phyloP scores from a whole-genome alignment of 1,140 invertebrate species.

The Fopius arisanus region DNA sequence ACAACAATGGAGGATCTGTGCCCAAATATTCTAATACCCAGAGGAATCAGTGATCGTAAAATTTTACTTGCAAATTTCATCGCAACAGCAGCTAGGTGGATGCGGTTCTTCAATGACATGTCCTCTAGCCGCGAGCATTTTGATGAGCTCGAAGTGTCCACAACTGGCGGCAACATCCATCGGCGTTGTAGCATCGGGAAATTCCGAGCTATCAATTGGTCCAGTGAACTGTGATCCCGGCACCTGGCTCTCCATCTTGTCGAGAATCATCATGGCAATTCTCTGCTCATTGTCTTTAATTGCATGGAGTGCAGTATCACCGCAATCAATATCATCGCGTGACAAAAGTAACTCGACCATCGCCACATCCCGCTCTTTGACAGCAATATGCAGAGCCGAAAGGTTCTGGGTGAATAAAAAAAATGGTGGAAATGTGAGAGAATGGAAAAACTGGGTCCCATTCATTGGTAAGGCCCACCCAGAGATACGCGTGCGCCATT shows the following conservation, averaged over 20 bases:
- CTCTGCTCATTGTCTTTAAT: constrained; percentile 63
- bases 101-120: constrained; percentile 69
- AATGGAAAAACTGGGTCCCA: not conserved
- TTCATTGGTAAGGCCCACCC: constrained; percentile 2
- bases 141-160: constrained; percentile 76
- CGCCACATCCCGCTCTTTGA: constrained; percentile 59
- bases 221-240: constrained; percentile 65
- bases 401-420: constrained; percentile 54
- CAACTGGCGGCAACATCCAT: constrained; percentile 76
- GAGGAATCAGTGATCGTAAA: not conserved
- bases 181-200: constrained; percentile 76
- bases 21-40: not conserved
- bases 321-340: constrained; percentile 63
- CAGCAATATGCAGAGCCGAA: constrained; percentile 67
- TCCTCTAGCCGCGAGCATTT: constrained; percentile 69
- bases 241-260: constrained; percentile 59
- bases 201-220: constrained; percentile 67
- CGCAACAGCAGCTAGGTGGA: constrained; percentile 69
- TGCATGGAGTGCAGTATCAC: constrained; percentile 67
- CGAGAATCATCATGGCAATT: constrained; percentile 63
- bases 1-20: too few species aligned
- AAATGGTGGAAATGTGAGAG: not conserved
- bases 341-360: constrained; percentile 67
- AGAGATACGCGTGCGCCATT: constrained; percentile 12
- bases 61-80: constrained; percentile 64